Evolutionary conservation across 35 echinoderm and acorn worm species (phyloP), one percentile per base, ranked within the genome.

Genomic region (Stichopus chloronotus): DNA sequence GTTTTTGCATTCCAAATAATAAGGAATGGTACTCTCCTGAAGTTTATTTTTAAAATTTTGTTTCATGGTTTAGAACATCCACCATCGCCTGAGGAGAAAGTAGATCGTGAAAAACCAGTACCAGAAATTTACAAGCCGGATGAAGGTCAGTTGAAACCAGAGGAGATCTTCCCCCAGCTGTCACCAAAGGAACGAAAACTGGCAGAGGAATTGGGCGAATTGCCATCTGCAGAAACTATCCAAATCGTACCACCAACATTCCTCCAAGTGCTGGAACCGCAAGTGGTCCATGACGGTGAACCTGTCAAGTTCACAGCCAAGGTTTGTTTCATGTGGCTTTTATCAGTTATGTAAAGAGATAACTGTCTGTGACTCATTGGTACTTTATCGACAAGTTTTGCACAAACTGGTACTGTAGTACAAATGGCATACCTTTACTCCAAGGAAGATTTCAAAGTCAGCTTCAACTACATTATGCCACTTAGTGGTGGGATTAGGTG

Each of bases 51-150:
- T 72, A 72, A 13, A 72, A 13, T 72, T 72, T 21, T 16, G 2
- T 21, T 21, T 21, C 13, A 22, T 72, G 1, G 92, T 81, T 14
- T 92, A 95, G 94, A 87, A 57, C 83, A 81, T 68, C 95, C 95
- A 55, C 22, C 88, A 9, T 96, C 95, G 13, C 95, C 95, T 5
- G 84, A 68, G 16, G 95, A 96, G 92, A 96, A 96, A 80, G 72
- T 61, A 11, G 95, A 96, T 87, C 68, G 91, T 69, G 95, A 96
- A 79, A 96, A 96, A 92, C 95, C 95, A 13, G 88, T 96, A 3
- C 84, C 93, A 60, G 93, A 89, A 9, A 21, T 78, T 25, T 20
- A 52, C 56, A 58, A 14, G 53, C 71, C 93, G 55, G 76, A 58
- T 16, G 85, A 94, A 76, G 87, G 87, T 20, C 85, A 88, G 53